A percentile compares a stretch with the other conserved stretches of the same genome.
phyloP scores from a whole-genome alignment of 2,797 vertebrate genomes.

The Psittacula echo region DNA sequence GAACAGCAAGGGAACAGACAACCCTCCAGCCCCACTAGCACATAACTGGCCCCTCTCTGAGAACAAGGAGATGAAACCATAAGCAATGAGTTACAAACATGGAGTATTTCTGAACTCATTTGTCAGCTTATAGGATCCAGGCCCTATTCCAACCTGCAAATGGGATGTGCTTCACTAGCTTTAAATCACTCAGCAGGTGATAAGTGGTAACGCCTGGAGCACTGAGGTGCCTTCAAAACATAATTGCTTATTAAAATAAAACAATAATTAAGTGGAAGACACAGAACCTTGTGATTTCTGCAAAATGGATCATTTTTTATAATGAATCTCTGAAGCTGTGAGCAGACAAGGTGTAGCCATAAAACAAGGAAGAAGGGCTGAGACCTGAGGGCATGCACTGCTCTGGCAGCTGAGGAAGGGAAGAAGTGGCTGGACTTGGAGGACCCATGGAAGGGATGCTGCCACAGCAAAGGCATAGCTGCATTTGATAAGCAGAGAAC shows the following conservation, averaged over 20 bases:
- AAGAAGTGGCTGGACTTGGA: neutral
- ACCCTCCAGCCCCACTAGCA: neutral
- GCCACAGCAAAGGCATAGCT: neutral
- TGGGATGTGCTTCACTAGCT: conserved; percentile 27
- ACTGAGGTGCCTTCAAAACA: conserved; percentile 52
- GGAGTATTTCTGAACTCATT: conserved; percentile 17
- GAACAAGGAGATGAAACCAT: neutral
- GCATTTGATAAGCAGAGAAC: neutral
- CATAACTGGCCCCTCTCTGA: neutral
- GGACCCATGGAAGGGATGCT: neutral
- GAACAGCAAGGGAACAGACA: conserved; percentile 5
- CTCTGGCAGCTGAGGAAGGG: neutral
- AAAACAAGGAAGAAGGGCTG: neutral
- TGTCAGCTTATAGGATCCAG: conserved; percentile 51
- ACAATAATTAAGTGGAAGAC: conserved; percentile 60
- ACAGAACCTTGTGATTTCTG: conserved; percentile 34
- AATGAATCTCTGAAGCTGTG: neutral
- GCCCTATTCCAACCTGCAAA: conserved; percentile 6
- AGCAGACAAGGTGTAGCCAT: neutral
- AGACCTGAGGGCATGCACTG: neutral
- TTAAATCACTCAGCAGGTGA: conserved; percentile 46
- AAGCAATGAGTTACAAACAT: conserved; percentile 4
- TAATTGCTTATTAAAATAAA: conserved; percentile 66
- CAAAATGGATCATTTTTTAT: conserved; percentile 21
- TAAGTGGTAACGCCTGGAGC: conserved; percentile 47